Evolutionary conservation across 1,140 invertebrate genomes (phyloP), one percentile per base, ranked within the genome.

Genomic region (Kradibia gibbosae): DNA sequence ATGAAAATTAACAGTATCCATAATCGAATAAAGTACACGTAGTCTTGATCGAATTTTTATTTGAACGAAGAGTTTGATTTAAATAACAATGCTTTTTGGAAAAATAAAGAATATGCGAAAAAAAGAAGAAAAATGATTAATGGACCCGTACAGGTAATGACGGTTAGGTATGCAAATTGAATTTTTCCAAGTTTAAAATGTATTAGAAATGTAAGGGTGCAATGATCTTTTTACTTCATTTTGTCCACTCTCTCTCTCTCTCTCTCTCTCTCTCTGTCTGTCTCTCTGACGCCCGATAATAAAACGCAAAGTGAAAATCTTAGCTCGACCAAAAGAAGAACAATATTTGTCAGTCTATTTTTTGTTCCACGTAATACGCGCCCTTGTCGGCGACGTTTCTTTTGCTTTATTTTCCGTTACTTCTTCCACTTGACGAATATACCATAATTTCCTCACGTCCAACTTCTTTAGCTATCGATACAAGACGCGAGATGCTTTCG

Each of bases 401-500:
- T 13, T 72, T 72, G 28, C 42, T 4, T 42, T 48, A 62, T 7
- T 62, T 62, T 28, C 28, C 60, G 55, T 13, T 70, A 34, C 45
- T 76, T 71, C 31, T 75, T 74, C 75, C 39, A 25, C 48, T 86
- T 83, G 82, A 81, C 62, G 84, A 84, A 83, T 84, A n/a, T 62
- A 83, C 75, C 71, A 84, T 84, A 86, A 87, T 87, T 86, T 86
- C 84, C 83, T 83, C 84, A 85, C 77, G 84, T 85, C 78, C 78
- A 86, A 86, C 77, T 85, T 67, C 67, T 42, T 86, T 83, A 36
- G 73, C 34, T 76, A 76, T 60, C 85, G 84, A 86, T 85, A 85
- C 75, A 22, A 65, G 60, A 60, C n/a, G 5, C 25, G 25, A 60
- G 57, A 60, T 25, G 7, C 13, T 60, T 11, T 60, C 57, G 57